Evolutionary conservation across 2,113 vertebrate species (phyloP).

Genomic region (Falco punctatus): DNA sequence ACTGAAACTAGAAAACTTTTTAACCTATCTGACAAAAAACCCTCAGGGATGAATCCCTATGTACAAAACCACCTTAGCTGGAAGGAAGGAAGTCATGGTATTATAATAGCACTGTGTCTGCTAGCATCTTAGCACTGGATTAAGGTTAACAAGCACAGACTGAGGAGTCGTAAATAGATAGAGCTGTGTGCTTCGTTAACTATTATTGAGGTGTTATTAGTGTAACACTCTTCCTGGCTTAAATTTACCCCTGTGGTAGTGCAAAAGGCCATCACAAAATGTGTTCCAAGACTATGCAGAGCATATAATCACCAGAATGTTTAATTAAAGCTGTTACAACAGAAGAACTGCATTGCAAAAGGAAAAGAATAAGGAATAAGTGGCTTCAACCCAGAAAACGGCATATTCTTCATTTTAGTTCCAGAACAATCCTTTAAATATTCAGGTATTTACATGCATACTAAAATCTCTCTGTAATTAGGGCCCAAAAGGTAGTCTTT

Average conservation of each 20-base stretch:
- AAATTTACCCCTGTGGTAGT: background rate
- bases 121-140: conserved; percentile 19
- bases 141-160: conserved; percentile 45
- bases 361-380: background rate
- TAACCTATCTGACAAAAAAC: background rate
- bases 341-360: background rate
- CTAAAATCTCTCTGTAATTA: background rate
- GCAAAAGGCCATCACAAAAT: background rate
- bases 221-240: conserved; percentile 1
- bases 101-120: conserved; percentile 53
- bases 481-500: background rate
- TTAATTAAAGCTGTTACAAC: background rate
- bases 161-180: background rate
- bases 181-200: background rate
- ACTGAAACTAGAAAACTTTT: background rate
- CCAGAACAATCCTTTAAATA: background rate
- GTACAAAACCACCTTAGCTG: background rate
- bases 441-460: background rate
- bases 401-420: background rate
- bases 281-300: background rate
- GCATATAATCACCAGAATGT: background rate
- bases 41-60: background rate
- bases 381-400: background rate
- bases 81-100: background rate
- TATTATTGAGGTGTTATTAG: conserved; percentile 23